Percentiles rank a stretch among this genome's conserved stretches.
Evolutionary conservation across 2,113 vertebrate species (phyloP).

Genomic region (Gambusia affinis): DNA sequence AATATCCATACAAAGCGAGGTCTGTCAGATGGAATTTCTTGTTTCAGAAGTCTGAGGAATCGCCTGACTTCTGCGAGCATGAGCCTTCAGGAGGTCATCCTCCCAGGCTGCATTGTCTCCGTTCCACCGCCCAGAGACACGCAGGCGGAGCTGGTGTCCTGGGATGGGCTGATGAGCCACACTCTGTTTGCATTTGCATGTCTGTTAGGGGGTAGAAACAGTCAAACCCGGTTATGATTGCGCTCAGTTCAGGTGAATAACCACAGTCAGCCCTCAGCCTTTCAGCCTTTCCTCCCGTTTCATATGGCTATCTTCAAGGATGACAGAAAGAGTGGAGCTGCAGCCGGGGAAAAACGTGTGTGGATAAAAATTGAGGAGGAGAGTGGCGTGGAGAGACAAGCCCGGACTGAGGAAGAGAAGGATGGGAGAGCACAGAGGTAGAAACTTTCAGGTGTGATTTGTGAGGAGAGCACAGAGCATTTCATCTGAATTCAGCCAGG

Average conservation of each 20-base stretch:
- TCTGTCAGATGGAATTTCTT: constrained; percentile 62
- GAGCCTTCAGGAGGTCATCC: not conserved
- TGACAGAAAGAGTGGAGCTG: not conserved
- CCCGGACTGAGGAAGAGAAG: constrained; percentile 4
- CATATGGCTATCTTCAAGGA: not conserved
- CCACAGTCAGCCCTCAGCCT: not conserved
- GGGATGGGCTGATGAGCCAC: constrained; percentile 27
- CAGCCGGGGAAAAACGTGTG: not conserved
- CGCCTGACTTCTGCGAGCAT: not conserved
- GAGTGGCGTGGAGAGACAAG: not conserved
- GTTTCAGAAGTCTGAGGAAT: constrained; percentile 48
- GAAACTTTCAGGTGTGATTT: constrained; percentile 68
- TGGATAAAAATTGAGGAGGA: constrained; percentile 9
- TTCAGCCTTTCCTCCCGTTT: constrained; percentile 7
- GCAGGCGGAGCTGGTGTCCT: constrained; percentile 25
- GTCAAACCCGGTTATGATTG: constrained; percentile 1
- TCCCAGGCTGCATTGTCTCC: constrained; percentile 22
- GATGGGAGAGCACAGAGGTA: constrained; percentile 22
- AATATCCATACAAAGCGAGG: constrained; percentile 4
- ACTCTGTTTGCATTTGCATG: constrained; percentile 36
- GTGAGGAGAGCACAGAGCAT: constrained; percentile 43
- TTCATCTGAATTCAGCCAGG: constrained; percentile 69
- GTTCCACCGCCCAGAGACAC: constrained; percentile 32
- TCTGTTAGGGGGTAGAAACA: not conserved
- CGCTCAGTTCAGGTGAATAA: constrained; percentile 18